Base-by-base conservation (phyloP, 2,113 vertebrate species). In the Campylomormyrus numenius region DNA sequence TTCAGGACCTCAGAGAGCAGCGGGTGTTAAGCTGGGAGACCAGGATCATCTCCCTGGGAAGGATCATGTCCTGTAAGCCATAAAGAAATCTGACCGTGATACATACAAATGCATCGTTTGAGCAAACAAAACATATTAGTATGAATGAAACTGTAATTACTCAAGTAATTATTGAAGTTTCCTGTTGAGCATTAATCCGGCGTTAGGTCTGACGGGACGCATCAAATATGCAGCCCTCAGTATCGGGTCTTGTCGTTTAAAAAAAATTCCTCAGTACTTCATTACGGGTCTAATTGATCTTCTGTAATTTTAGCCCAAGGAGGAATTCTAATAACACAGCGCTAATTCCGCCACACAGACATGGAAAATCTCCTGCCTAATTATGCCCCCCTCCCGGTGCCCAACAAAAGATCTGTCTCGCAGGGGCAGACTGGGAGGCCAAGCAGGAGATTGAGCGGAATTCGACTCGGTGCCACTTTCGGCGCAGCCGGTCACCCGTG, bases 251-350 rank as follows among this genome's bases (percentile, higher is more conserved):
- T 90, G 89, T 77, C 94, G 94, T 94, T 95, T 94, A 21, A 49
- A 85, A 91, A 91, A 10, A 62, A 89, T 77, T 77, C 52, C 39
- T 90, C 39, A 24, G 88, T 31, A 89, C 90, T 66, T 58, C 87
- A 50, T 86, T 35, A 87, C 89, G 87, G 88, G 93, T 89, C 77
- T 91, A 89, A 93, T 89, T 90, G 91, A 91, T 90, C 89, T 91
- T 83, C 89, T 92, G 89, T 92, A 91, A 93, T 93, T 89, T 91
- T 91, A 93, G 93, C 93, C 91, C 93, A 94, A 94, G 94, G 93
- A 94, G 91, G 90, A 66, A 90, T 90, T 88, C 91, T 94, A 91
- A 93, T 93, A 90, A 92, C 93, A 94, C 93, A 93, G 93, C 90
- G 85, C 80, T 48, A 93, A 92, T 90, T 93, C 91, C 92, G 92